phyloP scores from a whole-genome alignment of 53 echinoderm and acorn worm genomes.

The Pentamera pediparva region DNA sequence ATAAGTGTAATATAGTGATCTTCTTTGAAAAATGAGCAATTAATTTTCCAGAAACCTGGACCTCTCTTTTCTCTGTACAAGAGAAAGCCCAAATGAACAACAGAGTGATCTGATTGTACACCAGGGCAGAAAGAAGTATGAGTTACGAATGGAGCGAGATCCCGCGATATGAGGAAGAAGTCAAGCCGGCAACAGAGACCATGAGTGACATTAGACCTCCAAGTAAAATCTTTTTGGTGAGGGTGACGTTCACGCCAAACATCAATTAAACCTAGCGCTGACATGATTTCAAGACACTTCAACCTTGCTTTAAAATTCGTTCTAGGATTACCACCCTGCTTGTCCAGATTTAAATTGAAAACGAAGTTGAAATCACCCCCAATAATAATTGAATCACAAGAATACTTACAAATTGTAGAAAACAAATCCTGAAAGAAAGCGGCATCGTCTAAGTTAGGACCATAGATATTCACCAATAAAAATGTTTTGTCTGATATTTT shows the following conservation, averaged over 20 bases:
- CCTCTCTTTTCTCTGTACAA: too few species aligned
- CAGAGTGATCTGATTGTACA: conserved; percentile 14
- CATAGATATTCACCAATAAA: not conserved
- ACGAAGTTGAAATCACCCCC: not conserved
- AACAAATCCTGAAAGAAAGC: not conserved
- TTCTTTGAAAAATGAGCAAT: too few species aligned
- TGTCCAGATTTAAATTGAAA: not conserved
- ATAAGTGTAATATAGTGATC: too few species aligned
- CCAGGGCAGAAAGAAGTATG: not conserved
- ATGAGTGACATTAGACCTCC: too few species aligned
- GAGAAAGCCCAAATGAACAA: too few species aligned
- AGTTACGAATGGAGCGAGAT: not conserved
- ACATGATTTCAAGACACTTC: not conserved
- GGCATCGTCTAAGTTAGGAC: not conserved
- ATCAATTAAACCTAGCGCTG: not conserved
- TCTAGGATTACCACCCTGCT: not conserved
- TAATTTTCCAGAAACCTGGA: too few species aligned
- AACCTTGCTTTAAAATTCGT: not conserved
- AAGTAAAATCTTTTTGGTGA: not conserved
- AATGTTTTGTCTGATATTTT: not conserved
- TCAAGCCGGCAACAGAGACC: too few species aligned
- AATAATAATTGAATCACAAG: not conserved
- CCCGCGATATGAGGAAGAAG: too few species aligned
- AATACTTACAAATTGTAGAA: not conserved
- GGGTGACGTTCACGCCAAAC: conserved; percentile 3